phyloP scores from a whole-genome alignment of 2,888 invertebrate genomes.

The Sinhomidia bicolor region DNA sequence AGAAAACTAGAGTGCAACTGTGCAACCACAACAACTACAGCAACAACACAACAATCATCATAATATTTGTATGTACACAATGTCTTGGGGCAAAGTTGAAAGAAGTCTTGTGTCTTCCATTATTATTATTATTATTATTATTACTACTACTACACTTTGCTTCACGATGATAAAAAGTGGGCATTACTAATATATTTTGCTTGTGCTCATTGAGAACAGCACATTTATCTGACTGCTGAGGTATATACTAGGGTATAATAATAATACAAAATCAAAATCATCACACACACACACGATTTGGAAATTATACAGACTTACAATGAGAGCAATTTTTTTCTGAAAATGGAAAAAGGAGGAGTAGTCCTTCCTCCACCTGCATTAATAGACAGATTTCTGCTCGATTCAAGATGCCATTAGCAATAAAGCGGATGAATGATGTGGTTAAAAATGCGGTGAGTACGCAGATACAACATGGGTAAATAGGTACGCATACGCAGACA shows the following conservation, averaged over 20 bases:
- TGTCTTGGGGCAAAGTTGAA: constrained; percentile 56
- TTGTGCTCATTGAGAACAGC: too few species aligned
- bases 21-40: not conserved
- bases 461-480: not conserved
- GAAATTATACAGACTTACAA: constrained; percentile 1
- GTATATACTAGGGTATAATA: too few species aligned
- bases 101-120: not conserved
- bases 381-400: constrained; percentile 32
- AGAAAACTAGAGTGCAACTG: constrained; percentile 19
- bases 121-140: too few species aligned
- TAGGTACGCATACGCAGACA: not conserved
- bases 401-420: constrained; percentile 13
- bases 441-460: not conserved
- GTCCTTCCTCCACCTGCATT: constrained; percentile 33
- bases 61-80: not conserved
- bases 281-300: constrained; percentile 23
- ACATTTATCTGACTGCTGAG: too few species aligned
- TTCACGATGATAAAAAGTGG: too few species aligned
- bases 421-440: not conserved
- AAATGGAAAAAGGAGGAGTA: constrained; percentile 72
- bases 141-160: too few species aligned
- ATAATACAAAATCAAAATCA: constrained; percentile 10
- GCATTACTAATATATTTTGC: not conserved
- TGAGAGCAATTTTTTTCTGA: constrained; percentile 51
- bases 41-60: constrained; percentile 31